Base-by-base conservation (phyloP, 2,888 invertebrate species). In the Liodrosophila aerea region DNA sequence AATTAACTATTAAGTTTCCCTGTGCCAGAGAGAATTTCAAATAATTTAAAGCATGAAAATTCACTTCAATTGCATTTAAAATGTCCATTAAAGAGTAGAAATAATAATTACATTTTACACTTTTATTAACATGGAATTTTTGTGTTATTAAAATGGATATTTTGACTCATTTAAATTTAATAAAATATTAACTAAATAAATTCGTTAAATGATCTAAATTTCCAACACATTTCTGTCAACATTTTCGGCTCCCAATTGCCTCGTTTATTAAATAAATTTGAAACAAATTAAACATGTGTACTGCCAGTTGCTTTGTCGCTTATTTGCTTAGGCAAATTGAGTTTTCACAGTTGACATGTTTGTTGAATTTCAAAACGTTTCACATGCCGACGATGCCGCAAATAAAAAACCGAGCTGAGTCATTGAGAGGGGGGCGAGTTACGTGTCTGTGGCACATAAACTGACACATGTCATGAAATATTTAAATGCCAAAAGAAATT, bases 241-340 rank as follows among this genome's bases (percentile, higher is more conserved):
- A 13, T 4, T 22, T 31, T 43, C 22, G 2, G 15, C 36, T 13
- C 33, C 30, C 44, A 11, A 36, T 9, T 7, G 47, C 1, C 16
- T 49, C 5, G 30, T 45, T 52, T 60, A 56, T 71, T 46, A 56
- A 72, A 72, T 72, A 62, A 45, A 58, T 69, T 60, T 60, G 57
- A 41, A 37, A 49, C 56, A 66, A 69, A 66, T 63, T 69, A 66
- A 54, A 57, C 63, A 63, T 47, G 52, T 58, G 41, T 54, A 22
- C 34, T 8, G 22, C 13, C n/a, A 22, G 31, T 5, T 15, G 22
- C 22, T 22, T 22, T 12, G 43, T 31, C 50, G 63, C 51, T 66
- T 69, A 74, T 75, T 69, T 69, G 53, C 59, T 53, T 40, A 64
- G 46, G 45, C 60, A 76, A 73, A 71, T 60, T 65, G 63, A 69